A percentile compares a stretch with the other conserved stretches of the same genome.
These are phyloP conservation scores for Parnassius mnemosyne DNA, from an alignment of 2,888 invertebrate species.

Conservation along the genomic window DNA sequence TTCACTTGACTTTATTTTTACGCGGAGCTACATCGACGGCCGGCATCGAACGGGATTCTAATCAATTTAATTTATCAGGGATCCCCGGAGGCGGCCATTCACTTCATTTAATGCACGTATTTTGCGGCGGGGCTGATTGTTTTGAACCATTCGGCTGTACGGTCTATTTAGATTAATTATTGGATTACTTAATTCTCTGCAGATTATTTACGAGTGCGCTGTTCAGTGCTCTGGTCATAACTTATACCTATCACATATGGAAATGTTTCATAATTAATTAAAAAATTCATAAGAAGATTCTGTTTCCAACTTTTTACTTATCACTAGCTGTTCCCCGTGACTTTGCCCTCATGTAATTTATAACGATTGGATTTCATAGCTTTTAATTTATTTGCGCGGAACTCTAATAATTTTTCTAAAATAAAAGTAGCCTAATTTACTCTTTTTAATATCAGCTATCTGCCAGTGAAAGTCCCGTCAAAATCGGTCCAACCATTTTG, in stretches of 20 bases:
- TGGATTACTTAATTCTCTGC: slow-evolving; percentile 78
- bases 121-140: slow-evolving; percentile 80
- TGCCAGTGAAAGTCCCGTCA: no score
- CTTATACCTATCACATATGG: background rate
- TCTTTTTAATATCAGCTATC: no score
- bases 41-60: slow-evolving; percentile 77
- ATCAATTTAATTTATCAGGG: slow-evolving; percentile 81
- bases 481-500: no score
- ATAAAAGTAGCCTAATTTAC: no score
- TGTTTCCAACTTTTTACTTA: no score
- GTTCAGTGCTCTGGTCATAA: background rate
- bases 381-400: no score
- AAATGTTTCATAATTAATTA: background rate
- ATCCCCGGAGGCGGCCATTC: slow-evolving; percentile 78
- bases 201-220: slow-evolving; percentile 46
- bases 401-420: no score
- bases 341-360: no score
- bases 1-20: slow-evolving; percentile 75
- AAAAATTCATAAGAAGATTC: background rate
- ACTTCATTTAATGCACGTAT: slow-evolving; percentile 81
- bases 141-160: slow-evolving; percentile 80
- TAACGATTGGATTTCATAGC: no score
- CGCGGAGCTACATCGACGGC: slow-evolving; percentile 66
- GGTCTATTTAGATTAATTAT: slow-evolving; percentile 81
- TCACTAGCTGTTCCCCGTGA: no score